Evolutionary conservation across 2,797 vertebrate species (phyloP).

Genomic region (Nothura maculosa): DNA sequence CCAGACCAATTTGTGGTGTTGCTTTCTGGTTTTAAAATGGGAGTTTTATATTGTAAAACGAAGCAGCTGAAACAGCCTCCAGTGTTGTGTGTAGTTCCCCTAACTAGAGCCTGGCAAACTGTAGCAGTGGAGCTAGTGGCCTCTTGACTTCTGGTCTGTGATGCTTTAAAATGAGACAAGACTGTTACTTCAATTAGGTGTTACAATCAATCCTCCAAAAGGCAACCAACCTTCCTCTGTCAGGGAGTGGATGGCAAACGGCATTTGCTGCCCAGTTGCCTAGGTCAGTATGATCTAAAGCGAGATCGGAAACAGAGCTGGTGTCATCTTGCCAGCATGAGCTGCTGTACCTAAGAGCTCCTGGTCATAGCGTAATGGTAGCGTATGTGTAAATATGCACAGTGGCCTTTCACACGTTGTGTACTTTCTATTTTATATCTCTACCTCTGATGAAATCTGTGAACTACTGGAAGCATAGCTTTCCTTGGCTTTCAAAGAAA

Average conservation of each 20-base stretch:
- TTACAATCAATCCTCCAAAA: not conserved
- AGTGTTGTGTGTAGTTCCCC: too few species aligned
- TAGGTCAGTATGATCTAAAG: not conserved
- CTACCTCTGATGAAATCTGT: not conserved
- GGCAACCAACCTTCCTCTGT: not conserved
- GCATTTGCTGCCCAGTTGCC: too few species aligned
- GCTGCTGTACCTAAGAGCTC: not conserved
- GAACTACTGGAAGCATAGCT: not conserved
- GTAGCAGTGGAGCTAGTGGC: too few species aligned
- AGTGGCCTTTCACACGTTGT: not conserved
- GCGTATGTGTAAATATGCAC: not conserved
- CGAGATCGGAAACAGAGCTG: not conserved
- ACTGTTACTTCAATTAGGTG: not conserved
- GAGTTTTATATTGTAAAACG: too few species aligned
- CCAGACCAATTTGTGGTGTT: too few species aligned
- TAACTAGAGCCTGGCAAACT: too few species aligned
- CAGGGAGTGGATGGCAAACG: not conserved
- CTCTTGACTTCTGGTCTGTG: too few species aligned
- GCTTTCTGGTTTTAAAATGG: too few species aligned
- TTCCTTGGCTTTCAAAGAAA: not conserved
- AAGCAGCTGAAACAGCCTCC: too few species aligned
- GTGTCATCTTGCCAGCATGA: not conserved
- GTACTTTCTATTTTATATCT: not conserved
- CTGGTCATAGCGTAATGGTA: too few species aligned
- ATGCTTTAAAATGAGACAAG: too few species aligned